Base-by-base conservation (phyloP, 1,140 invertebrate species). In the Pogonus chalceus region DNA sequence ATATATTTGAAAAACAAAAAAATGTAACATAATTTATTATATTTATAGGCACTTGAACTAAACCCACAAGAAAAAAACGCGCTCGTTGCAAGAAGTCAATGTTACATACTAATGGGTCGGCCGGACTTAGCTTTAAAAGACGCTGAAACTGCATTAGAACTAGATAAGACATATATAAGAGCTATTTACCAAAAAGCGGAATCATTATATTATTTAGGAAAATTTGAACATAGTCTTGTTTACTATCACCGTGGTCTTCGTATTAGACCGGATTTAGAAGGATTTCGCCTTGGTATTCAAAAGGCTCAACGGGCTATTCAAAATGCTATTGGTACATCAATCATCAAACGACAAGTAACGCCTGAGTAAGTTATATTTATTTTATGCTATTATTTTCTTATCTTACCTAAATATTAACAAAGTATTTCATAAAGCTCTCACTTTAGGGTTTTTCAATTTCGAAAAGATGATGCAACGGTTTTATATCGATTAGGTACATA, bases 231-330 rank as follows among this genome's bases (percentile, higher is more conserved):
- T 62, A 92, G 92, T 60, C 74, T 96, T 1, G 88, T 96, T 59
- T 92, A 85, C 66, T 96, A 89, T 66, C 90, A 96, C 65, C 78
- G 90, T 49, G 92, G 92, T 0, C 74, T 91, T 54, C 82, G 84
- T 16, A 78, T 90, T 2, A 76, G 93, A 10, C 90, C 91, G 0
- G 92, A 96, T 58, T 77, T 91, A 43, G 84, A 85, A 55, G 83
- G 84, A 20, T 96, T 96, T 69, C 80, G 89, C 49, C 77, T 94
- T 21, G 94, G 93, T 12, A 86, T 96, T 1, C 90, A 95, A 64
- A 96, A 96, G 69, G 88, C 88, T 0, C 87, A 93, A 70, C 90
- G 96, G 68, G 92, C 92, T 2, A 96, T 97, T 57, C 84, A 92
- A 69, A 95, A 93, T 65, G 88, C 91, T 7, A 88, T 96, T 47